These are phyloP conservation scores for Drosophila subobscura DNA, from an alignment of 1,140 invertebrate genomes.

Conservation along the genomic window DNA sequence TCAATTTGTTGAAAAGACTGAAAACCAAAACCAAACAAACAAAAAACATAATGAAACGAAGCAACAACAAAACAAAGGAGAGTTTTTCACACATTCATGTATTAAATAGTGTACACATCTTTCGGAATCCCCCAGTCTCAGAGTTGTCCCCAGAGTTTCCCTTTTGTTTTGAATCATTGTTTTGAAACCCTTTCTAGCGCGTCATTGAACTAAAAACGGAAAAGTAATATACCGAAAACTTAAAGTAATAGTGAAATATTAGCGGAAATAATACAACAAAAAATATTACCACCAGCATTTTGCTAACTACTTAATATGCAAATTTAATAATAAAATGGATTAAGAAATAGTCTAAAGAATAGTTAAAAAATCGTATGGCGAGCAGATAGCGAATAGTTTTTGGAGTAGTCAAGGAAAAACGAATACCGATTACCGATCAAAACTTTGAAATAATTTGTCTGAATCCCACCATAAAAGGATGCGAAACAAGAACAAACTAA, in stretches of 20 bases:
- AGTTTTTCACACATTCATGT: constrained; percentile 19
- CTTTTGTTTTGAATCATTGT: constrained; percentile 21
- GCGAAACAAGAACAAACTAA: constrained; percentile 22
- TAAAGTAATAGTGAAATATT: constrained; percentile 73
- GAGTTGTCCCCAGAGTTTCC: constrained; percentile 3
- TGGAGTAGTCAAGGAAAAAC: constrained; percentile 38
- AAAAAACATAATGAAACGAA: constrained; percentile 19
- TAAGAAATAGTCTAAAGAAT: constrained; percentile 54
- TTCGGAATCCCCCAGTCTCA: constrained; percentile 49
- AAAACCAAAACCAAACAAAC: constrained; percentile 46
- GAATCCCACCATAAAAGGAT: constrained; percentile 63
- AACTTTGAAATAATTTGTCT: constrained; percentile 64
- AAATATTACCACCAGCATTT: constrained; percentile 77
- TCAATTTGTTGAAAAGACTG: constrained; percentile 80
- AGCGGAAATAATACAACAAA: constrained; percentile 56
- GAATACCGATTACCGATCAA: constrained; percentile 21
- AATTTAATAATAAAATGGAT: constrained; percentile 53
- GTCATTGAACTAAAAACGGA: constrained; percentile 41
- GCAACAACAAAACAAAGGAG: constrained; percentile 2
- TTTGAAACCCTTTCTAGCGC: constrained; percentile 52
- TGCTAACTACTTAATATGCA: constrained; percentile 73
- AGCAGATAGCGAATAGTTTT: constrained; percentile 28
- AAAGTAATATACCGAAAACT: constrained; percentile 31
- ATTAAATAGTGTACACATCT: constrained; percentile 20
- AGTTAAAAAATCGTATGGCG: constrained; percentile 59